Percentiles rank a stretch among this genome's conserved stretches.
Evolutionary conservation across 2,113 vertebrate species (phyloP).

Genomic region (Grantiella picta): DNA sequence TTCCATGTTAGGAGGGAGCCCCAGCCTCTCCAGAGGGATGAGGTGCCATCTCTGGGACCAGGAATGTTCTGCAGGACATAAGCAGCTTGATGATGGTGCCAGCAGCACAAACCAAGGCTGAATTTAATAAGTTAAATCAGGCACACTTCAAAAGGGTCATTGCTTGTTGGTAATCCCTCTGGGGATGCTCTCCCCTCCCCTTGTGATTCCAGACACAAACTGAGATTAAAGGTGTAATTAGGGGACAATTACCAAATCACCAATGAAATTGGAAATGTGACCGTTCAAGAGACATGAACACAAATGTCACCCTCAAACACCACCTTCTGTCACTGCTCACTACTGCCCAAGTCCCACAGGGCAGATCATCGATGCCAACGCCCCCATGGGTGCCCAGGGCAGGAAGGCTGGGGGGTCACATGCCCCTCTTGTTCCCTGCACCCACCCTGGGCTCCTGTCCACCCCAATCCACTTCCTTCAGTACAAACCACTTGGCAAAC

Average conservation of each 20-base stretch:
- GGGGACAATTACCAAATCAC: not conserved
- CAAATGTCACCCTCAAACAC: not conserved
- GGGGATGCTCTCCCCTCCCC: not conserved
- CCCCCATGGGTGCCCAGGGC: rapidly evolving
- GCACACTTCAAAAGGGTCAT: not conserved
- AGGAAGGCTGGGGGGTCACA: not conserved
- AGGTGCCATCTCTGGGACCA: not conserved
- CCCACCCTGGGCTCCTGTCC: rapidly evolving
- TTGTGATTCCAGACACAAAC: not conserved
- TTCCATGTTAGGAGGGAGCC: rapidly evolving
- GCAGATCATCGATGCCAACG: not conserved
- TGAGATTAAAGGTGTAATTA: not conserved
- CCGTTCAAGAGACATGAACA: not conserved
- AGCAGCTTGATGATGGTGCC: rapidly evolving
- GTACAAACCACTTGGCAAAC: rapidly evolving
- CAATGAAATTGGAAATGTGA: not conserved
- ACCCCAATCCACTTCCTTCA: not conserved
- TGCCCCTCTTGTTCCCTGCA: not conserved
- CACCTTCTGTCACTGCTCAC: not conserved
- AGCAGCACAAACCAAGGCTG: not conserved
- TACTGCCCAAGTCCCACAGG: rapidly evolving
- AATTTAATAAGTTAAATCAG: not conserved
- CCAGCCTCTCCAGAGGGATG: no score
- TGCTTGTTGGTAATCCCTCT: not conserved
- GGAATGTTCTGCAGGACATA: rapidly evolving